Conservation (phyloP, 1,140 invertebrate genomes). For the Branchinecta lindahli region DNA sequence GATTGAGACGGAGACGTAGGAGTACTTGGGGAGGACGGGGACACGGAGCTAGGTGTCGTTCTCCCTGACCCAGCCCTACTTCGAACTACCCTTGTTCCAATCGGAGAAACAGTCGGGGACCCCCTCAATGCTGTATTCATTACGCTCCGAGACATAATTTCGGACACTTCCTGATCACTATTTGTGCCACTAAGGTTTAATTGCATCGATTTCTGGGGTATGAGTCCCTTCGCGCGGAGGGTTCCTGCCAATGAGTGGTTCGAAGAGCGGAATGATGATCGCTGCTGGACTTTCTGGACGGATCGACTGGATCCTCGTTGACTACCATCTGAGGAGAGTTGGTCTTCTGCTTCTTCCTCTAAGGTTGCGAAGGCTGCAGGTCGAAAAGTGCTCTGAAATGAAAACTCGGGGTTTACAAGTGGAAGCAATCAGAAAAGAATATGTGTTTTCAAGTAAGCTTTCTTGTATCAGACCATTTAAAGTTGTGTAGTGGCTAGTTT, state of each 20-base stretch:
- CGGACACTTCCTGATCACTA: slow-evolving; percentile 21
- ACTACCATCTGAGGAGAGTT: neutral
- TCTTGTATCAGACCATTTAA: neutral
- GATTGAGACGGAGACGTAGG: slow-evolving; percentile 25
- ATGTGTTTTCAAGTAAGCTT: no score
- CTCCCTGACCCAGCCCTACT: slow-evolving; percentile 20
- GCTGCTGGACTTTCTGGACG: neutral
- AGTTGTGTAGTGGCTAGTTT: no score
- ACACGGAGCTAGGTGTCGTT: slow-evolving; percentile 22
- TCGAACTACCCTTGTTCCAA: slow-evolving; percentile 20
- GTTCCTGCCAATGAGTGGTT: slow-evolving; percentile 19
- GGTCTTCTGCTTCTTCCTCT: slow-evolving; percentile 11
- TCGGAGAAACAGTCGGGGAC: slow-evolving; percentile 25
- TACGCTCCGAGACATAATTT: slow-evolving; percentile 21
- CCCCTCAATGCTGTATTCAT: slow-evolving; percentile 21
- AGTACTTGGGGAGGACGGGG: slow-evolving; percentile 23
- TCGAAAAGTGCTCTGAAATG: slow-evolving; percentile 1
- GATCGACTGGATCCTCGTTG: neutral
- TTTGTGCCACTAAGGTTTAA: slow-evolving; percentile 2
- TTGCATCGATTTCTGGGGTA: neutral
- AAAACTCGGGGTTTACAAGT: neutral
- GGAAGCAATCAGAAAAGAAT: no score
- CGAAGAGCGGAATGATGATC: slow-evolving; percentile 5
- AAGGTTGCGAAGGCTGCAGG: neutral
- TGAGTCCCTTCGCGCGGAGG: slow-evolving; percentile 15